Conservation (phyloP, 92 coral and sea anemone genomes). For the Epizoanthus fatuus region DNA sequence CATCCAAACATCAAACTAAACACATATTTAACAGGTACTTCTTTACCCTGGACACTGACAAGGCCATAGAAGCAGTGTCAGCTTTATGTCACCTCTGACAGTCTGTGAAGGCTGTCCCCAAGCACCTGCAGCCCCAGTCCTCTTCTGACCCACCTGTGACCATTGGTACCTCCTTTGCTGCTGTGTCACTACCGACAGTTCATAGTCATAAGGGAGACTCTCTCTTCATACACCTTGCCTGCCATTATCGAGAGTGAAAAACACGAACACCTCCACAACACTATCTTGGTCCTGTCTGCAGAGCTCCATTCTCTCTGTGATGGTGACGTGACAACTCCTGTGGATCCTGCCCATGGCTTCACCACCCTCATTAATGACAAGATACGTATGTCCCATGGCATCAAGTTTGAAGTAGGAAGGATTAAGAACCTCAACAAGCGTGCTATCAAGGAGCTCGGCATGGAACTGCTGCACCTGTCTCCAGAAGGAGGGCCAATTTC, state of each 20-base stretch:
- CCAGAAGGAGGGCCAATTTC: conserved; percentile 25
- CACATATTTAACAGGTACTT: conserved; percentile 35
- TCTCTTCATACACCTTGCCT: conserved; percentile 44
- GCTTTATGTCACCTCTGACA: conserved; percentile 37
- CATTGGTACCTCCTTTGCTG: conserved; percentile 32
- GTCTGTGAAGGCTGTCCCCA: conserved; percentile 38
- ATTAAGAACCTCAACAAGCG: conserved; percentile 27
- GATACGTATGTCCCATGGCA: conserved; percentile 20
- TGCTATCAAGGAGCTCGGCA: conserved; percentile 52
- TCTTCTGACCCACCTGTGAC: background rate
- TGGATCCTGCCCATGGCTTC: conserved; percentile 49
- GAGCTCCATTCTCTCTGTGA: conserved; percentile 19
- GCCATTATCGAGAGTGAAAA: conserved; percentile 28
- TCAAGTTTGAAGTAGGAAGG: conserved; percentile 13
- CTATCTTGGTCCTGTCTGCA: conserved; percentile 31
- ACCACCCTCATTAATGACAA: background rate
- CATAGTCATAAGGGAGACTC: conserved; percentile 58
- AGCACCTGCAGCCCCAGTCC: conserved; percentile 27
- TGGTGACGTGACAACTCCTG: conserved; percentile 44
- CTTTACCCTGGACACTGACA: conserved; percentile 42
- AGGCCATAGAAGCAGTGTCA: conserved; percentile 17
- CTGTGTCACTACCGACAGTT: conserved; percentile 20
- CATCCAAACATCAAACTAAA: conserved; percentile 35
- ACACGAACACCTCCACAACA: conserved; percentile 36
- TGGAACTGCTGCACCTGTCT: conserved; percentile 38